Evolutionary conservation across 2,888 invertebrate species (phyloP).

Genomic region (Andrena dorsata): DNA sequence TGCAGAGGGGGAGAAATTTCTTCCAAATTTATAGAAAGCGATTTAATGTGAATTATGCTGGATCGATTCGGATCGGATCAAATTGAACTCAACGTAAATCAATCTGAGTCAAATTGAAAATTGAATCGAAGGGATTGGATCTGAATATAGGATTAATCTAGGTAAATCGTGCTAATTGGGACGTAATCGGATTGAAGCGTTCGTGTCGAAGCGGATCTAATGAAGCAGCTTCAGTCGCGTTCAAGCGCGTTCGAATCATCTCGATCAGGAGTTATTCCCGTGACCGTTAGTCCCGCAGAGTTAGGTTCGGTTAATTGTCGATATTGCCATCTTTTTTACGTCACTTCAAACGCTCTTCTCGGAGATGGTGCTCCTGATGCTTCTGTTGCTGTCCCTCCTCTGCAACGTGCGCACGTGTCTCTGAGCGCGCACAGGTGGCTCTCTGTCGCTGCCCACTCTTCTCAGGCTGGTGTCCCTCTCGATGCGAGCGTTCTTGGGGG

Average conservation of each 20-base stretch:
- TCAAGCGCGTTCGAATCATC: not conserved
- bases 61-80: not conserved
- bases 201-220: not conserved
- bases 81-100: not conserved
- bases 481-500: conserved; percentile 71
- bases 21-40: no score
- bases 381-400: conserved; percentile 78
- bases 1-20: no score
- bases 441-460: conserved; percentile 78
- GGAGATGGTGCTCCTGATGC: conserved; percentile 79
- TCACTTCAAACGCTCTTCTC: conserved; percentile 80
- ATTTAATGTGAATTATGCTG: not conserved
- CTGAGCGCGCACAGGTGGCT: conserved; percentile 67
- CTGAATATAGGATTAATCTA: not conserved
- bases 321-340: not conserved
- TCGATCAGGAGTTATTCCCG: not conserved
- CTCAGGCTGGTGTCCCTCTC: conserved; percentile 78
- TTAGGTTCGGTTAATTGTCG: not conserved
- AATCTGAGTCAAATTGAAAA: not conserved
- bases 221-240: not conserved
- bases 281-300: not conserved
- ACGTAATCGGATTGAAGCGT: not conserved
- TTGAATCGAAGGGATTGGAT: not conserved
- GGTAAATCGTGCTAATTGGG: not conserved
- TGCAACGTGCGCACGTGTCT: conserved; percentile 66